Conservation (phyloP, 2,888 invertebrate genomes). For the Endotricha flammealis region DNA sequence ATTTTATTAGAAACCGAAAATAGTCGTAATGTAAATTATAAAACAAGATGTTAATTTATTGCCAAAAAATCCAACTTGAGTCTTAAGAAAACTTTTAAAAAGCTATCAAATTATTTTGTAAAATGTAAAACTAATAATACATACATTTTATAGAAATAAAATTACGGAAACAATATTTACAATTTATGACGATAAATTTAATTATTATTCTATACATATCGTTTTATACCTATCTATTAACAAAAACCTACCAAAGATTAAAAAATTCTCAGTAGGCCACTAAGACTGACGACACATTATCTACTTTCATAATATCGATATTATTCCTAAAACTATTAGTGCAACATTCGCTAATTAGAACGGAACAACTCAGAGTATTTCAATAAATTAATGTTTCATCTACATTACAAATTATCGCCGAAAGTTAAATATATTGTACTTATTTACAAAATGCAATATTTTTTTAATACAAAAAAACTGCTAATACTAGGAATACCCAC, state of each 20-base stretch:
- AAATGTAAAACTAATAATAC: conserved; percentile 67
- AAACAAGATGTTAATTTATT: conserved; percentile 43
- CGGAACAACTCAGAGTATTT: conserved; percentile 69
- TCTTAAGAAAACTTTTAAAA: conserved; percentile 49
- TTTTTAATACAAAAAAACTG: conserved; percentile 49
- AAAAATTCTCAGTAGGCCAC: conserved; percentile 66
- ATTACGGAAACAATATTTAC: conserved; percentile 74
- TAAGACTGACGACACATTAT: conserved; percentile 68
- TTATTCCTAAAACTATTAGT: conserved; percentile 67
- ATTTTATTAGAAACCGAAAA: conserved; percentile 26
- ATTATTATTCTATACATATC: conserved; percentile 67
- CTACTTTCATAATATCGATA: conserved; percentile 68
- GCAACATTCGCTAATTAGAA: conserved; percentile 73
- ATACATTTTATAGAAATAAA: conserved; percentile 69
- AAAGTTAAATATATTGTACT: conserved; percentile 57
- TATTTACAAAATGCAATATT: conserved; percentile 75
- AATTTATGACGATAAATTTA: conserved; percentile 57
- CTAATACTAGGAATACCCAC: conserved; percentile 33
- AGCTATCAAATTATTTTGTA: conserved; percentile 56
- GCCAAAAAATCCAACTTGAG: conserved; percentile 73
- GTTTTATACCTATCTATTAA: conserved; percentile 72
- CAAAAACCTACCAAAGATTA: conserved; percentile 65
- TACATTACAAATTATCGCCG: conserved; percentile 49
- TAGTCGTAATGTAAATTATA: conserved; percentile 28
- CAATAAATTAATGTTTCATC: conserved; percentile 69